phyloP scores from a whole-genome alignment of 2,888 invertebrate species.

The Aphidius colemani region DNA sequence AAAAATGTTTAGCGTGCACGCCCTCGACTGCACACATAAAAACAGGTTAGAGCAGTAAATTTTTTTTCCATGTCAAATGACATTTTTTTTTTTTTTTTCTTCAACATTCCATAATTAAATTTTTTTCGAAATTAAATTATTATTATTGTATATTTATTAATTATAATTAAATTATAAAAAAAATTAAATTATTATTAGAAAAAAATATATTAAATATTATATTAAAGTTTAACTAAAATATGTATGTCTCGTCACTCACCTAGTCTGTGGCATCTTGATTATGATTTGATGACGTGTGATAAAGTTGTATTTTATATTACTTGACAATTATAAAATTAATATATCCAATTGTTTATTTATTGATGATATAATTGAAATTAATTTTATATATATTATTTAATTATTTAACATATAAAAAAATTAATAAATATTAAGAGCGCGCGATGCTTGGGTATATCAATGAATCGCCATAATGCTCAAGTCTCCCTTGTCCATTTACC shows the following conservation, averaged over 20 bases:
- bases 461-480: conserved; percentile 54
- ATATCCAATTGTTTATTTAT: neutral
- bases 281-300: conserved; percentile 44
- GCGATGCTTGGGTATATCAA: conserved; percentile 43
- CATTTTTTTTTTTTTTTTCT: neutral
- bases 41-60: conserved; percentile 41
- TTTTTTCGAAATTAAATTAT: conserved; percentile 16
- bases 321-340: neutral
- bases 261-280: conserved; percentile 56
- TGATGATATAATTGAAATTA: conserved; percentile 13
- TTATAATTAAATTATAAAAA: neutral
- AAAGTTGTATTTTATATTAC: neutral
- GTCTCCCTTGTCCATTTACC: conserved; percentile 24
- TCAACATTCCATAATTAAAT: conserved; percentile 19
- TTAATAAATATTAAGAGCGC: conserved; percentile 27
- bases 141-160: neutral
- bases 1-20: conserved; percentile 20
- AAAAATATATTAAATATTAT: neutral
- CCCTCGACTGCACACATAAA: conserved; percentile 19
- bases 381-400: neutral
- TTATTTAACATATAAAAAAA: conserved; percentile 3
- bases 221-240: conserved; percentile 7
- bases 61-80: conserved; percentile 17
- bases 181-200: neutral
- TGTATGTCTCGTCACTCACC: conserved; percentile 45